These are phyloP conservation scores for Drosophila fuyamai DNA, from an alignment of 1,140 invertebrate genomes.

Conservation along the genomic window DNA sequence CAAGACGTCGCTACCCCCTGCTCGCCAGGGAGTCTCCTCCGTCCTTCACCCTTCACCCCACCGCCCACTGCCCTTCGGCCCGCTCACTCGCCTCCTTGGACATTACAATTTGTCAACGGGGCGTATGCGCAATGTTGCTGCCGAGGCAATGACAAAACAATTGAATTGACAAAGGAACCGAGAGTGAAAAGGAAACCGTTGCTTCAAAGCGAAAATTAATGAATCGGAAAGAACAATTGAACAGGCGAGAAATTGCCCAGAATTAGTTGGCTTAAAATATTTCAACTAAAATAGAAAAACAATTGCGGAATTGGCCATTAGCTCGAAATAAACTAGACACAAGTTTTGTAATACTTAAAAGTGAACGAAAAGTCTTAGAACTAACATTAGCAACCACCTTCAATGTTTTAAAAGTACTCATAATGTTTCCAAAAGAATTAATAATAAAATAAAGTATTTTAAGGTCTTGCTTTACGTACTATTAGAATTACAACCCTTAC, in stretches of 20 bases:
- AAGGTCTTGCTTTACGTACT: too few species aligned
- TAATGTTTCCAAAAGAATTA: too few species aligned
- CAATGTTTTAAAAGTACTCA: too few species aligned
- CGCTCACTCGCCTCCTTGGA: slow-evolving; percentile 38
- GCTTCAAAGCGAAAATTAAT: slow-evolving; percentile 50
- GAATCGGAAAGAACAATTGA: slow-evolving; percentile 43
- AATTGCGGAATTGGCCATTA: neutral
- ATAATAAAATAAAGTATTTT: too few species aligned
- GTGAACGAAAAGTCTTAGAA: neutral
- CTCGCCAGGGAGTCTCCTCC: neutral
- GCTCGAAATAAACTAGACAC: slow-evolving; percentile 8
- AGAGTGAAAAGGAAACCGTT: slow-evolving; percentile 50
- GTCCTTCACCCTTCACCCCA: slow-evolving; percentile 6
- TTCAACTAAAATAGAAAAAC: slow-evolving; percentile 17
- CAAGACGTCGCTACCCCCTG: slow-evolving; percentile 20
- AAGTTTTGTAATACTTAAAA: slow-evolving; percentile 6
- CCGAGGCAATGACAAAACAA: slow-evolving; percentile 36
- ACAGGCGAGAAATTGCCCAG: slow-evolving; percentile 15
- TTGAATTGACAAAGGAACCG: slow-evolving; percentile 36
- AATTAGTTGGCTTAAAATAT: slow-evolving; percentile 44
- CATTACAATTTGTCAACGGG: slow-evolving; percentile 57
- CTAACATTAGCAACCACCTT: neutral
- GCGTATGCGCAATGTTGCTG: slow-evolving; percentile 58
- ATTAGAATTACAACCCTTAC: too few species aligned
- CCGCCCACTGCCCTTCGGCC: neutral